Percentiles rank a stretch among this genome's conserved stretches.
Conservation (phyloP, 2,888 invertebrate genomes). For the Agrotis exclamationis region DNA sequence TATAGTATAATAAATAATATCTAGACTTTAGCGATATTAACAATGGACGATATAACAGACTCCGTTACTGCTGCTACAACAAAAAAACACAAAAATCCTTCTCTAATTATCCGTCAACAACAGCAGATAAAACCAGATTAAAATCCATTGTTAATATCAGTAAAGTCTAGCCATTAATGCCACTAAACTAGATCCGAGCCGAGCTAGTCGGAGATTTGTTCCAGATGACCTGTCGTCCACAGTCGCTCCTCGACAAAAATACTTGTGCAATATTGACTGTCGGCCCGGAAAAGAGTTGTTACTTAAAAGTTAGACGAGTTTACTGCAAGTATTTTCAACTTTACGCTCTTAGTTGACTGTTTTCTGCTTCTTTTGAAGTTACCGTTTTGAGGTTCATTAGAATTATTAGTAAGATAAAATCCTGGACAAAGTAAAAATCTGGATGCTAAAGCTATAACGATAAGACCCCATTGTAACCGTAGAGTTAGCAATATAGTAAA, state of each 20-base stretch:
- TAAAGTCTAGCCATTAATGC: constrained; percentile 59
- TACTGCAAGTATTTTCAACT: constrained; percentile 52
- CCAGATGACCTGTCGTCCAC: constrained; percentile 78
- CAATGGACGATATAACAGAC: no score
- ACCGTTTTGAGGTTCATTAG: constrained; percentile 30
- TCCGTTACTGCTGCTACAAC: no score
- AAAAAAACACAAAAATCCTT: neutral
- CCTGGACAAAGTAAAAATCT: no score
- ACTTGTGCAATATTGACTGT: constrained; percentile 67
- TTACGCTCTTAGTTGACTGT: constrained; percentile 16
- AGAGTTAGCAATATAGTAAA: no score
- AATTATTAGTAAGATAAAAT: no score
- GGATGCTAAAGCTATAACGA: no score
- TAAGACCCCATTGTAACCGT: no score
- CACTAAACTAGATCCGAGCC: constrained; percentile 69
- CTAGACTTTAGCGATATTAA: no score
- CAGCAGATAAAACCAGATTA: constrained; percentile 43
- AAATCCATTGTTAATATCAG: constrained; percentile 47
- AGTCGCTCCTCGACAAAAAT: constrained; percentile 65
- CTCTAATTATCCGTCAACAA: constrained; percentile 25
- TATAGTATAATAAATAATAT: no score
- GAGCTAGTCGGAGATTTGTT: constrained; percentile 79
- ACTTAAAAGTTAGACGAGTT: constrained; percentile 64
- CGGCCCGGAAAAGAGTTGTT: constrained; percentile 65
- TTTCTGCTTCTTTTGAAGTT: constrained; percentile 32